phyloP scores from a whole-genome alignment of 2,888 invertebrate genomes.

The Synergus gifuensis region DNA sequence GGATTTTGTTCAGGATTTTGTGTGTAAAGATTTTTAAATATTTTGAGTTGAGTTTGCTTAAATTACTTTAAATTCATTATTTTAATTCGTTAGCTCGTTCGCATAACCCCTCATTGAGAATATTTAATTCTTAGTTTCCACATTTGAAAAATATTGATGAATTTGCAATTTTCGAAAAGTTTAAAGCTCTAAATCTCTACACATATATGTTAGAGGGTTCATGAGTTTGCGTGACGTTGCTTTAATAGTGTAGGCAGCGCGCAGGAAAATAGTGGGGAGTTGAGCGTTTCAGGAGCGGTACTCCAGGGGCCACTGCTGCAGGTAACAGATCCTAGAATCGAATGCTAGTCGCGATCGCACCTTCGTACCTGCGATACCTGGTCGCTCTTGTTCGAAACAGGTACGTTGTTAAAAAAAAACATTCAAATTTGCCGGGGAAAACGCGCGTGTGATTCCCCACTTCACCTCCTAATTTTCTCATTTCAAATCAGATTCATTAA shows the following conservation, averaged over 20 bases:
- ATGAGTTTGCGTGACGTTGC: constrained; percentile 35
- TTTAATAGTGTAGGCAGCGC: constrained; percentile 24
- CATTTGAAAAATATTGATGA: no score
- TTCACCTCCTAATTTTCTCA: constrained; percentile 31
- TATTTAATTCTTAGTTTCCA: no score
- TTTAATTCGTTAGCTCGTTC: no score
- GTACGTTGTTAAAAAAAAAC: constrained; percentile 50
- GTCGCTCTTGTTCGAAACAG: constrained; percentile 53
- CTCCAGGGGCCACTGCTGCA: constrained; percentile 65
- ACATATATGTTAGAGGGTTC: background rate
- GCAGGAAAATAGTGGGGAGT: constrained; percentile 45
- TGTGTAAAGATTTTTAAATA: no score
- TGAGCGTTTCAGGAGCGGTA: constrained; percentile 59
- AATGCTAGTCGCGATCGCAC: constrained; percentile 73
- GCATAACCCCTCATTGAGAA: no score
- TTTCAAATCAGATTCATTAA: background rate
- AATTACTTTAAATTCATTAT: no score
- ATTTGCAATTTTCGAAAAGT: background rate
- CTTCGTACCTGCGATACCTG: constrained; percentile 68
- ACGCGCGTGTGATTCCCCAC: constrained; percentile 46
- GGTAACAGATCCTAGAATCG: constrained; percentile 57
- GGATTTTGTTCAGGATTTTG: no score
- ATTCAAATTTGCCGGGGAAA: background rate
- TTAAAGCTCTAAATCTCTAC: background rate
- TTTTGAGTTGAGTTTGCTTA: no score